These are phyloP conservation scores for Echinarachnius parma DNA, from an alignment of 53 echinoderm and acorn worm species.

Conservation along the genomic window DNA sequence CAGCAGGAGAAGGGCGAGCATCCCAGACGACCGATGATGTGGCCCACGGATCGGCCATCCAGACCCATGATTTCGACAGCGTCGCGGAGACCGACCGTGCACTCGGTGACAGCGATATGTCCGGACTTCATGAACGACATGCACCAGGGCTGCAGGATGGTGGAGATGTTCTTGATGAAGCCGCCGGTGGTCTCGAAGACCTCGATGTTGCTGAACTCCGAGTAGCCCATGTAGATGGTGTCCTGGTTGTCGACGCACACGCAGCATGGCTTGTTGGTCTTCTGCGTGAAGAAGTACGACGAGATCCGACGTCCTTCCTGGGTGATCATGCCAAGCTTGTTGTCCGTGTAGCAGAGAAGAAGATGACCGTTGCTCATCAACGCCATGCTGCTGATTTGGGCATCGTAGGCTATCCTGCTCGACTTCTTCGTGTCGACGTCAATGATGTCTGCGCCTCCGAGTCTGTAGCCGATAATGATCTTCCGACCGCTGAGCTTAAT, in stretches of 20 bases:
- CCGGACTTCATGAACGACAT: constrained; percentile 43
- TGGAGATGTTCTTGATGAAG: constrained; percentile 34
- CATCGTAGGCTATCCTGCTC: constrained; percentile 24
- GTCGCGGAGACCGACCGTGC: constrained; percentile 25
- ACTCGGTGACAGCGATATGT: constrained; percentile 11
- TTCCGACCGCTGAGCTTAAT: constrained; percentile 26
- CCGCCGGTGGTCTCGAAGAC: constrained; percentile 36
- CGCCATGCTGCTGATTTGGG: constrained; percentile 27
- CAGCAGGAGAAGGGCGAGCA: constrained; percentile 25
- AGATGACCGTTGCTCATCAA: constrained; percentile 23
- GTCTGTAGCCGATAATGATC: constrained; percentile 22
- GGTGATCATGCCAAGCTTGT: constrained; percentile 31
- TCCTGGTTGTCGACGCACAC: constrained; percentile 34
- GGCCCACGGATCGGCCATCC: constrained; percentile 15
- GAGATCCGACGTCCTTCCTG: constrained; percentile 27
- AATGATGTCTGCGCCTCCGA: constrained; percentile 35
- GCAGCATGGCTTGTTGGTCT: constrained; percentile 38
- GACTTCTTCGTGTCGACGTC: constrained; percentile 27
- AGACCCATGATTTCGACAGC: constrained; percentile 37
- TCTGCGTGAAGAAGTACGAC: constrained; percentile 28
- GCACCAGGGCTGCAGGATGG: constrained; percentile 36
- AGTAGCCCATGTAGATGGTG: constrained; percentile 39
- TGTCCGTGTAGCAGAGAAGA: constrained; percentile 22
- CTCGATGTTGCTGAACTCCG: constrained; percentile 42
- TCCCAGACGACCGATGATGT: constrained; percentile 20